Evolutionary conservation across 2,113 vertebrate genomes (phyloP).

Genomic region (Scopus umbretta): DNA sequence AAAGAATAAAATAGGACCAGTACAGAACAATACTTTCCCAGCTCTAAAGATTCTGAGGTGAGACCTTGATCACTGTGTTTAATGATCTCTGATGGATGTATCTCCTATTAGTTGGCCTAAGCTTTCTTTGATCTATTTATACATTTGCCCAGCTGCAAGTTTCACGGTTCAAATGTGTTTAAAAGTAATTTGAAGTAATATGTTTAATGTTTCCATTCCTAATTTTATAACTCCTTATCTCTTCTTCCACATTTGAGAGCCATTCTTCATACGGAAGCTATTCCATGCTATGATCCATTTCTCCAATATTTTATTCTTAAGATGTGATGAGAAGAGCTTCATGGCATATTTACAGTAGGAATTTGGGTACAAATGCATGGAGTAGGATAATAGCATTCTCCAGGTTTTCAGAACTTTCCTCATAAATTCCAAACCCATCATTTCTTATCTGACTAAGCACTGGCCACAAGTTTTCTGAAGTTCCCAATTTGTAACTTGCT

Average conservation of each 20-base stretch:
- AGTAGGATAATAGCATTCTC: background rate
- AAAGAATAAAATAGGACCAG: background rate
- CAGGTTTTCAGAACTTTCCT: background rate
- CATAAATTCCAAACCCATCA: background rate
- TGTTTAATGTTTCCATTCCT: background rate
- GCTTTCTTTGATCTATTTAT: background rate
- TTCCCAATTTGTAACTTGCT: background rate
- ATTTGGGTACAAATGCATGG: background rate
- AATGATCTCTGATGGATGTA: background rate
- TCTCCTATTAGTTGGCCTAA: background rate
- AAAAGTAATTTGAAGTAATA: background rate
- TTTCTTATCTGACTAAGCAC: background rate
- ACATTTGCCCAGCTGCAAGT: fast-evolving
- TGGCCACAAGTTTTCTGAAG: background rate
- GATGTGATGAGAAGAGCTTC: background rate
- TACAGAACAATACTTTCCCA: background rate
- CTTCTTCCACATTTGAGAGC: background rate
- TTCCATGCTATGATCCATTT: background rate
- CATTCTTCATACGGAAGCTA: background rate
- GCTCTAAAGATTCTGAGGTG: background rate
- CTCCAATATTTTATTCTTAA: background rate
- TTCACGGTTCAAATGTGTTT: background rate
- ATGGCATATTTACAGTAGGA: background rate
- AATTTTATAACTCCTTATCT: background rate
- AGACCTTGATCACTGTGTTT: background rate